Evolutionary conservation across 2,888 invertebrate genomes (phyloP).

Genomic region (Automeris io): DNA sequence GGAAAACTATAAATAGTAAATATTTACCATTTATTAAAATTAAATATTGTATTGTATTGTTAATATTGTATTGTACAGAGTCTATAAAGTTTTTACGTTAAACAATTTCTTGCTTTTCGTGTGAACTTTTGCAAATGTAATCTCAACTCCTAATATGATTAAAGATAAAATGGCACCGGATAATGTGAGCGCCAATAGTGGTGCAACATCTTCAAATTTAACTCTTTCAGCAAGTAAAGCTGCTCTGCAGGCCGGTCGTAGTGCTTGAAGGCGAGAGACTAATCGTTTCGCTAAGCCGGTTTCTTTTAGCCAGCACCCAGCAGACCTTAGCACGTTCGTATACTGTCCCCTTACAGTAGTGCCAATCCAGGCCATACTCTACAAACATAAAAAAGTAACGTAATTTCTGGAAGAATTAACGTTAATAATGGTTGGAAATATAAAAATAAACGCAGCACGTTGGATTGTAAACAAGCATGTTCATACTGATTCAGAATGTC

Average conservation of each 20-base stretch:
- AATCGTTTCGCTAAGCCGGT: slow-evolving; percentile 42
- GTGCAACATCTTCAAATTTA: slow-evolving; percentile 46
- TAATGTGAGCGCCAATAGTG: slow-evolving; percentile 32
- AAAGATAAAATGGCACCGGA: slow-evolving; percentile 37
- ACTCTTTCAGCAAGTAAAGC: slow-evolving; percentile 56
- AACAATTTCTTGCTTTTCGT: slow-evolving; percentile 7
- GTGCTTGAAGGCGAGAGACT: slow-evolving; percentile 28
- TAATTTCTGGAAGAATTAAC: too few species aligned
- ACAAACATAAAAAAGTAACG: slow-evolving; percentile 6
- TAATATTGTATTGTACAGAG: not conserved
- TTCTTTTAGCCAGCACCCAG: slow-evolving; percentile 48
- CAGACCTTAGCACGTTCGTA: slow-evolving; percentile 33
- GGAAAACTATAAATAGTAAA: too few species aligned
- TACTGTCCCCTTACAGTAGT: slow-evolving; percentile 43
- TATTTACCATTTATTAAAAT: too few species aligned
- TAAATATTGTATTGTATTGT: too few species aligned
- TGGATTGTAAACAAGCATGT: too few species aligned
- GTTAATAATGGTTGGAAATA: too few species aligned
- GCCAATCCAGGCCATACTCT: slow-evolving; percentile 44
- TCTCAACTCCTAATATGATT: slow-evolving; percentile 38
- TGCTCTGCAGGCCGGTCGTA: slow-evolving; percentile 47
- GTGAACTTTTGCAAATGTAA: slow-evolving; percentile 29
- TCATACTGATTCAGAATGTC: too few species aligned
- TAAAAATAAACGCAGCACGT: too few species aligned
- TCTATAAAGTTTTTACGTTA: not conserved